Percentiles rank a stretch among this genome's conserved stretches.
Conservation (phyloP, 2,113 vertebrate species). For the Erythrolamprus reginae region DNA sequence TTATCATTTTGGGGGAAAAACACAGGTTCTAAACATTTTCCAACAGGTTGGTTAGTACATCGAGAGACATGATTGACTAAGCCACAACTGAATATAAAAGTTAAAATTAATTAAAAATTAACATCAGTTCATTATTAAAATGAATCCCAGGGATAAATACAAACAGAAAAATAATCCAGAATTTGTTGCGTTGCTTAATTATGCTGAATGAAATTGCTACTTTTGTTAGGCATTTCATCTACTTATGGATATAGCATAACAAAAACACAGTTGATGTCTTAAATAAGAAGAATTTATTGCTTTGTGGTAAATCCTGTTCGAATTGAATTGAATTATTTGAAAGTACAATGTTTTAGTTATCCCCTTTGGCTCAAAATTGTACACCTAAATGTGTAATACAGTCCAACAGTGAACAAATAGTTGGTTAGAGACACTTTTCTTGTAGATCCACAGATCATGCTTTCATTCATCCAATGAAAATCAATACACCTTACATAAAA, state of each 20-base stretch:
- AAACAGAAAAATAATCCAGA: neutral
- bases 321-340: neutral
- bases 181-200: neutral
- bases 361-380: neutral
- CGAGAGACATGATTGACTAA: no score
- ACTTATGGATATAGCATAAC: neutral
- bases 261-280: neutral
- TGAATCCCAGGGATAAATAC: neutral
- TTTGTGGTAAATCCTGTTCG: neutral
- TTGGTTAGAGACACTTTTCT: neutral
- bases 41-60: no score
- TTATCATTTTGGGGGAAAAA: no score
- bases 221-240: neutral
- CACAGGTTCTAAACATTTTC: no score
- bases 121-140: neutral
- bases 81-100: neutral
- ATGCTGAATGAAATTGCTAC: neutral
- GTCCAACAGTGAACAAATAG: neutral
- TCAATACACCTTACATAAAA: conserved; percentile 20
- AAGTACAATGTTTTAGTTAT: neutral
- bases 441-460: neutral
- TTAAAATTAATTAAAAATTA: neutral
- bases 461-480: neutral
- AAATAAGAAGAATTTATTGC: neutral
- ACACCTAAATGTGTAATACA: neutral